Conservation (phyloP, 2,888 invertebrate genomes). For the Spodoptera picta region DNA sequence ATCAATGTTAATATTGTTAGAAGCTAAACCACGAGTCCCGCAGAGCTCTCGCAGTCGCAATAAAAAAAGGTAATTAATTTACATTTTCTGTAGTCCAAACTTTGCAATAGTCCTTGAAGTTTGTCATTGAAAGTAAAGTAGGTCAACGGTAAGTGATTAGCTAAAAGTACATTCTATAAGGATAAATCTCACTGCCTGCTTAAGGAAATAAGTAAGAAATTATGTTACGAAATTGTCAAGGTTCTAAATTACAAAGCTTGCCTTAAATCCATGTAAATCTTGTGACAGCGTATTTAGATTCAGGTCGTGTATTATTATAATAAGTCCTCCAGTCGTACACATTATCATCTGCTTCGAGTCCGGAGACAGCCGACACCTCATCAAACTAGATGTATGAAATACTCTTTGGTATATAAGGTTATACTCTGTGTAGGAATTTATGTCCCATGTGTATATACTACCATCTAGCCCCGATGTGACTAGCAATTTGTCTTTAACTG, state of each 20-base stretch:
- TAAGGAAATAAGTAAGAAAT: no score
- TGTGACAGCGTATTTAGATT: conserved; percentile 93
- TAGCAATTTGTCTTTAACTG: conserved; percentile 93
- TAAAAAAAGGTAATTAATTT: no score
- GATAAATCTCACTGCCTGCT: no score
- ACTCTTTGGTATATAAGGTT: conserved; percentile 94
- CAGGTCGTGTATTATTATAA: conserved; percentile 96
- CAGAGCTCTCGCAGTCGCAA: no score
- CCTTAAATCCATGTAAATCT: conserved; percentile 95
- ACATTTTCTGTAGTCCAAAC: no score
- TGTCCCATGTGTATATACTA: conserved; percentile 97
- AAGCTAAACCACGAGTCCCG: no score
- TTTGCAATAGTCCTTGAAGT: no score
- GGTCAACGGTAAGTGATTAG: no score
- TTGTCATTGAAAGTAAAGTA: no score
- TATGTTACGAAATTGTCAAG: no score
- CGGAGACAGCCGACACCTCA: conserved; percentile 96
- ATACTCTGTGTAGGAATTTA: conserved; percentile 94
- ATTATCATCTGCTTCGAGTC: conserved; percentile 96
- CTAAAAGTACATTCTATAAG: no score
- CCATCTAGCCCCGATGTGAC: conserved; percentile 98
- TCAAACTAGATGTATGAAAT: conserved; percentile 95
- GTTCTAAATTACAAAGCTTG: conserved; percentile 65
- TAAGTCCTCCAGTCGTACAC: conserved; percentile 96
- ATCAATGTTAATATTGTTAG: no score